A percentile compares a stretch with the other conserved stretches of the same genome.
Conservation (phyloP, 2,888 invertebrate genomes). For the Amiota minor region DNA sequence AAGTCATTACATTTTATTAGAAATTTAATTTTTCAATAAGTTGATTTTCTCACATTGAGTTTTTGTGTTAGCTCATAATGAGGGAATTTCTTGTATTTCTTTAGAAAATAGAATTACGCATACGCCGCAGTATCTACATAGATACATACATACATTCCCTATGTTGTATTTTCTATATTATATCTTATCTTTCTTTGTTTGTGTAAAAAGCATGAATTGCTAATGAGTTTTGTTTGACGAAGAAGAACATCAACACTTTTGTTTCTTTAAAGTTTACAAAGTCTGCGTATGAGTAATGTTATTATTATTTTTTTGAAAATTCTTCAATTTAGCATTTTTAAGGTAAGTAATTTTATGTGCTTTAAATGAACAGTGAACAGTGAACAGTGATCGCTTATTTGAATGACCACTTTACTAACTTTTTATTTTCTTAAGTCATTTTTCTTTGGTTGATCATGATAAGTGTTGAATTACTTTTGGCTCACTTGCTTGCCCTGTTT, state of each 20-base stretch:
- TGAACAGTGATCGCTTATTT: not conserved
- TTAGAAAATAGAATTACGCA: not conserved
- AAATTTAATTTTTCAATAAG: slow-evolving; percentile 66
- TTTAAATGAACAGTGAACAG: not conserved
- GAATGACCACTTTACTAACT: too few species aligned
- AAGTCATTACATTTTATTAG: slow-evolving; percentile 64
- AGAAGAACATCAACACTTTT: too few species aligned
- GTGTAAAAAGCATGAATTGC: not conserved
- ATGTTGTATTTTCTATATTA: too few species aligned
- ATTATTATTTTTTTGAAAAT: too few species aligned
- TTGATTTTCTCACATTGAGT: not conserved
- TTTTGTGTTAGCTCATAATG: not conserved
- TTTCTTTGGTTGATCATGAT: too few species aligned
- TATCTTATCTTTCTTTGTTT: too few species aligned
- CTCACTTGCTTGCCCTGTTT: too few species aligned
- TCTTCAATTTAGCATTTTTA: too few species aligned
- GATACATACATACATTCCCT: too few species aligned
- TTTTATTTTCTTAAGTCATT: too few species aligned
- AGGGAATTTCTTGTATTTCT: not conserved
- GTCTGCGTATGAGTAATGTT: not conserved
- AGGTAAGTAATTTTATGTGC: too few species aligned
- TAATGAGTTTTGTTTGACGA: not conserved
- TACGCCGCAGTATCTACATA: not conserved
- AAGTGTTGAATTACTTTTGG: too few species aligned
- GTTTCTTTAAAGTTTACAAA: not conserved